phyloP scores from a whole-genome alignment of 2,888 invertebrate species.

The Netelia inedita region DNA sequence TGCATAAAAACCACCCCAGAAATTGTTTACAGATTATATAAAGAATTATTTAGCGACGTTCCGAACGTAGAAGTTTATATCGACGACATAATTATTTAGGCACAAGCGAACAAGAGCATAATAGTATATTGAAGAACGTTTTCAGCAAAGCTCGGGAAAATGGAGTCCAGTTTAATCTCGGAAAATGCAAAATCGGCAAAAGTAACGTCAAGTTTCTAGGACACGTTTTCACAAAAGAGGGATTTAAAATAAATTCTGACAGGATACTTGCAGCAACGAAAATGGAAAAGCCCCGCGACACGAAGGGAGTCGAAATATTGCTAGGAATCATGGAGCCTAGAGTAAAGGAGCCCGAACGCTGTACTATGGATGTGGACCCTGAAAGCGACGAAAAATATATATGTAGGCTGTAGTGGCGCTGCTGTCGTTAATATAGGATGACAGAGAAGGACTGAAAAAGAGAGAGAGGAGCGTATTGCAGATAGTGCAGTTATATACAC shows the following conservation, averaged over 20 bases:
- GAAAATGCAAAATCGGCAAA: slow-evolving; percentile 61
- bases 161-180: slow-evolving; percentile 58
- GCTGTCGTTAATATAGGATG: too few species aligned
- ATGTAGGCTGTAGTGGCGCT: too few species aligned
- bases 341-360: too few species aligned
- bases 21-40: too few species aligned
- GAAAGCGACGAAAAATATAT: too few species aligned
- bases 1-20: slow-evolving; percentile 66
- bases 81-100: slow-evolving; percentile 70
- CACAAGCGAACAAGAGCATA: slow-evolving; percentile 56
- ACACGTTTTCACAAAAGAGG: slow-evolving; percentile 55
- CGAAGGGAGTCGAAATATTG: slow-evolving; percentile 60
- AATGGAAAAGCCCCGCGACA: slow-evolving; percentile 58
- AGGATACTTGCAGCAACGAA: slow-evolving; percentile 59
- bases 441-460: too few species aligned
- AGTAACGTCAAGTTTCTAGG: slow-evolving; percentile 60
- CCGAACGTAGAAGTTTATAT: slow-evolving; percentile 66
- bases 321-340: too few species aligned
- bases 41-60: slow-evolving; percentile 62
- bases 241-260: slow-evolving; percentile 52
- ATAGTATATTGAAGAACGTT: slow-evolving; percentile 46
- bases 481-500: too few species aligned
- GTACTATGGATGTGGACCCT: too few species aligned
- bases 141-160: slow-evolving; percentile 45
- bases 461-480: too few species aligned